Conservation (phyloP, 1,140 invertebrate species). For the Trichomalopsis sarcophagae region DNA sequence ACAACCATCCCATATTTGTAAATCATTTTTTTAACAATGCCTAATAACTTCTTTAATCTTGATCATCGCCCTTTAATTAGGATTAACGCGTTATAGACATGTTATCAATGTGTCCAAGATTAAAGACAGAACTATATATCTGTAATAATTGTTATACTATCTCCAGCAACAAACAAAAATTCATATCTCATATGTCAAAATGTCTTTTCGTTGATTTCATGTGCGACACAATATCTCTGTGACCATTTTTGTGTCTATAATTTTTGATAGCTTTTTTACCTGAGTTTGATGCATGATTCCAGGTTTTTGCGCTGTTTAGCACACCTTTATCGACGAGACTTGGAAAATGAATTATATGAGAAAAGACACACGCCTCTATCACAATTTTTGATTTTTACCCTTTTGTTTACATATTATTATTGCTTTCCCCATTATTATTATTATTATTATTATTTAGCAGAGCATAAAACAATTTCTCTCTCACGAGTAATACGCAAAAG, state of each 20-base stretch:
- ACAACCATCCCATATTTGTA: constrained; percentile 39
- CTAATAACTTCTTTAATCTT: constrained; percentile 53
- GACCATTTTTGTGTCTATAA: constrained; percentile 56
- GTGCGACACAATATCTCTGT: constrained; percentile 51
- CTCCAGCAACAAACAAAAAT: constrained; percentile 2
- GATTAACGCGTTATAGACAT: constrained; percentile 36
- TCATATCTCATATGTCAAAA: constrained; percentile 27
- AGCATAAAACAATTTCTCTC: constrained; percentile 65
- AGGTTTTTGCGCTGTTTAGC: constrained; percentile 69
- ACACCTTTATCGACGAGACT: constrained; percentile 54
- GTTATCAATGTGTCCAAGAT: constrained; percentile 46
- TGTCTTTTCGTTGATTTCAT: constrained; percentile 46
- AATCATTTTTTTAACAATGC: constrained; percentile 49
- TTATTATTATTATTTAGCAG: constrained; percentile 63
- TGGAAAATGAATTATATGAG: constrained; percentile 39
- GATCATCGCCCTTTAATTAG: constrained; percentile 39
- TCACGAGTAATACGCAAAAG: constrained; percentile 58
- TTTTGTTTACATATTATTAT: constrained; percentile 52
- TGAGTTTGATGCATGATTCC: constrained; percentile 72
- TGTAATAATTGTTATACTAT: constrained; percentile 15
- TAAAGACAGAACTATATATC: constrained; percentile 17
- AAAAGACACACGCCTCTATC: constrained; percentile 45
- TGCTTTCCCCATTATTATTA: constrained; percentile 27
- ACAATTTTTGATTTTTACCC: constrained; percentile 54
- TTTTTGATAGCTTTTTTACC: constrained; percentile 62